phyloP scores from a whole-genome alignment of 2,113 vertebrate species.

The Gallinago paraguaiae region DNA sequence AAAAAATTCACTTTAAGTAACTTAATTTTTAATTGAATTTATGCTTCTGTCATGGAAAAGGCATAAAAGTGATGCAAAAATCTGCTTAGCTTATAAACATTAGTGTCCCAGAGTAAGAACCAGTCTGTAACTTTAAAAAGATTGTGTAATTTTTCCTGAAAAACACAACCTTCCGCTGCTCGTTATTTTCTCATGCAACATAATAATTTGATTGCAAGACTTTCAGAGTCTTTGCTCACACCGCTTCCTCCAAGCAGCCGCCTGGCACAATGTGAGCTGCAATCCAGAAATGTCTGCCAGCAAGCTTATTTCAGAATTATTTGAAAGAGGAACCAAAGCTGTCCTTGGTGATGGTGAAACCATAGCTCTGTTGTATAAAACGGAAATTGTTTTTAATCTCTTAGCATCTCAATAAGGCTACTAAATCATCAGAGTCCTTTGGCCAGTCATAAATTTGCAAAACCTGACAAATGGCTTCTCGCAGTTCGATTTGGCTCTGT shows the following conservation, averaged over 20 bases:
- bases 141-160: conserved; percentile 21
- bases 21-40: conserved; percentile 24
- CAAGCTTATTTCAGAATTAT: background rate
- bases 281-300: background rate
- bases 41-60: background rate
- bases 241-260: background rate
- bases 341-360: background rate
- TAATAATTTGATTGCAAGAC: background rate
- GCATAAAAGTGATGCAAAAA: background rate
- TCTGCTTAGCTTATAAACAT: background rate
- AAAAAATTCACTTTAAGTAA: background rate
- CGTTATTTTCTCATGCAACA: conserved; percentile 20
- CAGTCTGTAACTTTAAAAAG: background rate
- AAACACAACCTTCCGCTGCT: background rate
- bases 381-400: background rate
- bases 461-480: background rate
- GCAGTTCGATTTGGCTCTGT: background rate
- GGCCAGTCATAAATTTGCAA: background rate
- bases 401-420: background rate
- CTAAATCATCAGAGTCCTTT: background rate
- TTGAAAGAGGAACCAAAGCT: background rate
- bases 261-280: background rate
- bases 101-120: background rate
- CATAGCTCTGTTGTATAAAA: background rate
- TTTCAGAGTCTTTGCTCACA: background rate